Evolutionary conservation across 2,113 vertebrate genomes (phyloP).

Genomic region (Electrona antarctica): DNA sequence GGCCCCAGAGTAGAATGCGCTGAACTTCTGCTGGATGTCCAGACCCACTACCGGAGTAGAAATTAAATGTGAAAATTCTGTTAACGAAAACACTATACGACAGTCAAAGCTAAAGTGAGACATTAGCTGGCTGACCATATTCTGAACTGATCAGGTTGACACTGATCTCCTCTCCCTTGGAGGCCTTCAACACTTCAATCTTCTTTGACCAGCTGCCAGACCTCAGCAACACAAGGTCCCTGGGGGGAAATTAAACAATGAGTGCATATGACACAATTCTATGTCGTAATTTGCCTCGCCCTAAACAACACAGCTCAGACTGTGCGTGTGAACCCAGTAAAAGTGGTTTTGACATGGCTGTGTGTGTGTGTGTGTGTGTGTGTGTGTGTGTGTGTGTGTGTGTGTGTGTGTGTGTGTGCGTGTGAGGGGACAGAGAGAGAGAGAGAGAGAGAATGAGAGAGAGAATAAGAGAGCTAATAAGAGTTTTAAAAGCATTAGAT

Average conservation of each 20-base stretch:
- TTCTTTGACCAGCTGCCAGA: conserved; percentile 89
- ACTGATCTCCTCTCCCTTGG: conserved; percentile 85
- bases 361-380: not conserved
- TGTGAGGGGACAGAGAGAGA: too few relatives aligned
- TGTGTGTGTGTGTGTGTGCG: not conserved
- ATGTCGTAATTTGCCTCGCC: not conserved
- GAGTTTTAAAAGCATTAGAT: not conserved
- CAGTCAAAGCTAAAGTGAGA: not conserved
- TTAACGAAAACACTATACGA: not conserved
- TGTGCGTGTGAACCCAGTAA: not conserved
- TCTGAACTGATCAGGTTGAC: conserved; percentile 95
- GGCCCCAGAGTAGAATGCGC: conserved; percentile 79
- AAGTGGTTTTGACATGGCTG: too few relatives aligned
- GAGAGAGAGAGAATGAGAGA: not conserved
- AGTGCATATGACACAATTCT: not conserved
- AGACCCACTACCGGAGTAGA: conserved; percentile 84
- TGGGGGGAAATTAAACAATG: conserved; percentile 64
- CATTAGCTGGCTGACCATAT: conserved; percentile 82
- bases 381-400: too few relatives aligned
- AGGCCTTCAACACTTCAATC: conserved; percentile 85
- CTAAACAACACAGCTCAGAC: not conserved
- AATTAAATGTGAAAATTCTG: not conserved
- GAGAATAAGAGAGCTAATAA: not conserved
- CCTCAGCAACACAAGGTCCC: conserved; percentile 87
- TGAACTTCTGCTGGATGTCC: conserved; percentile 87